A percentile compares a stretch with the other conserved stretches of the same genome.
These are phyloP conservation scores for western clawed frog (Xenopus tropicalis) DNA, from an alignment of 2,113 vertebrate genomes.

Conservation along the genomic window DNA sequence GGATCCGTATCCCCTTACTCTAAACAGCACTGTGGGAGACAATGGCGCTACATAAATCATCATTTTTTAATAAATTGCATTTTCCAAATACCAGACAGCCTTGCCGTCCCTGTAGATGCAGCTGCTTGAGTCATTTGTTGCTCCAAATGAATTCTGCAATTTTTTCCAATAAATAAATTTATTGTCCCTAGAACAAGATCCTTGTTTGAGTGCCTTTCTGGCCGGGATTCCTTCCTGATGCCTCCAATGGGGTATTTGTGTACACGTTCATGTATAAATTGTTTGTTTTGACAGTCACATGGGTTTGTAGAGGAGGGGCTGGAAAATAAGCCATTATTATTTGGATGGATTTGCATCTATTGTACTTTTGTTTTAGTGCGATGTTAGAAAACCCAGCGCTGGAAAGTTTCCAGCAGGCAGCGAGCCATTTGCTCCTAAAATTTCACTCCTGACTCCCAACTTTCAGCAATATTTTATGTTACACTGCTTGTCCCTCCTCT, in stretches of 20 bases:
- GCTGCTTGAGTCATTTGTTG: too few species aligned
- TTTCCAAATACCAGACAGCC: too few species aligned
- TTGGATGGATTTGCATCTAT: not conserved
- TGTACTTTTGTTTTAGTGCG: not conserved
- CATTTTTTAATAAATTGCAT: too few species aligned
- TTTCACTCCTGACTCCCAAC: not conserved
- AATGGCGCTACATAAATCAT: too few species aligned
- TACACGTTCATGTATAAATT: not conserved
- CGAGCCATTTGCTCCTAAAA: not conserved
- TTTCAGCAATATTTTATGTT: not conserved
- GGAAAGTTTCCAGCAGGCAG: not conserved
- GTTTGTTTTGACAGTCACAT: constrained; percentile 1
- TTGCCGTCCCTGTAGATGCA: too few species aligned
- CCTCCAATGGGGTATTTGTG: not conserved
- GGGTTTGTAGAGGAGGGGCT: not conserved
- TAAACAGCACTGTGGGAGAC: too few species aligned
- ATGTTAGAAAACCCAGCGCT: not conserved
- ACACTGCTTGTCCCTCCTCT: not conserved
- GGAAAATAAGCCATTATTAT: not conserved
- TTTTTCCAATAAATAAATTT: too few species aligned
- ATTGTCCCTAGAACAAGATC: too few species aligned
- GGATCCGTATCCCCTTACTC: too few species aligned
- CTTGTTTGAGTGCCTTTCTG: too few species aligned
- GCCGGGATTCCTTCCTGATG: not conserved
- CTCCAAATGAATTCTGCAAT: too few species aligned